A percentile compares a stretch with the other conserved stretches of the same genome.
Conservation (phyloP, 2,888 invertebrate genomes). For the Epinotia nisella region DNA sequence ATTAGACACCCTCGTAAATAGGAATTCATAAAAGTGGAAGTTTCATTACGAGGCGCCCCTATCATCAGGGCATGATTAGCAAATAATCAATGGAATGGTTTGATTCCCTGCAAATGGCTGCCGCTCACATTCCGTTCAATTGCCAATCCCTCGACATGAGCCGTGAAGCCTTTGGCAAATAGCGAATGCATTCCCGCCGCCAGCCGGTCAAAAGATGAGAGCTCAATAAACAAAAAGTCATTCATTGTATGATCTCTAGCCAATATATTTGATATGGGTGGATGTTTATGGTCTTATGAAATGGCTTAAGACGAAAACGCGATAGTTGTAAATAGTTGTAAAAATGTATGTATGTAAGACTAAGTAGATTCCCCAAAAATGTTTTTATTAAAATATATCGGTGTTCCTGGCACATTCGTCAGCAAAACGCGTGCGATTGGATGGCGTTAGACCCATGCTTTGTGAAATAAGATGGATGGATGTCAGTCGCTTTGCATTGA, state of each 20-base stretch:
- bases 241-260: conserved; percentile 54
- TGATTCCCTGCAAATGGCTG: conserved; percentile 67
- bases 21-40: neutral
- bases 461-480: too few species aligned
- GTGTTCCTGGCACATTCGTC: too few species aligned
- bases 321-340: neutral
- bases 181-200: conserved; percentile 71
- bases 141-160: conserved; percentile 75
- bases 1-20: neutral
- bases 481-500: too few species aligned
- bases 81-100: conserved; percentile 63
- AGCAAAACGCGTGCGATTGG: too few species aligned
- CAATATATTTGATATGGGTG: conserved; percentile 34
- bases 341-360: neutral
- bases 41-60: conserved; percentile 13
- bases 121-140: conserved; percentile 66
- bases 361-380: neutral
- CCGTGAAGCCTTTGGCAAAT: conserved; percentile 79
- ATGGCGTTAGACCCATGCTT: too few species aligned
- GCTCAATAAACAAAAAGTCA: conserved; percentile 72
- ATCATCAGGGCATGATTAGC: conserved; percentile 60
- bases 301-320: neutral
- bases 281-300: conserved; percentile 8
- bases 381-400: too few species aligned
- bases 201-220: conserved; percentile 66